A percentile compares a stretch with the other conserved stretches of the same genome.
Evolutionary conservation across 2,797 vertebrate species (phyloP).

Genomic region (Rallus crepitans): DNA sequence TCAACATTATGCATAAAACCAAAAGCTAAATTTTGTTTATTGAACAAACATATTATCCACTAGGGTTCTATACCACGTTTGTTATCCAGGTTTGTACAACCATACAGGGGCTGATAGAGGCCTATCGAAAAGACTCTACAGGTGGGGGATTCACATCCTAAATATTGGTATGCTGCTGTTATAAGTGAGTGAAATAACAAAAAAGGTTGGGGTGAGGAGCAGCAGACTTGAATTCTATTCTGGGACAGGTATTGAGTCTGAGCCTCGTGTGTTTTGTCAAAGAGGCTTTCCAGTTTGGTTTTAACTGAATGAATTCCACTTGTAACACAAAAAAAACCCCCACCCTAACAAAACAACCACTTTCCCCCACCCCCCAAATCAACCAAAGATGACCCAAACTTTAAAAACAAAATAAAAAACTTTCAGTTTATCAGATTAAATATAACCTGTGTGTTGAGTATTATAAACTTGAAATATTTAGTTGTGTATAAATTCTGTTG

Average conservation of each 20-base stretch:
- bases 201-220: not conserved
- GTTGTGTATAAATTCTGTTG: not conserved
- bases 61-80: not conserved
- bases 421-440: not conserved
- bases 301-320: not conserved
- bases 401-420: not conserved
- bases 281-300: not conserved
- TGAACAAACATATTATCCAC: not conserved
- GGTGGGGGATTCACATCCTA: not conserved
- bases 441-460: not conserved
- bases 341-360: not conserved
- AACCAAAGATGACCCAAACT: accelerated
- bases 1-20: not conserved
- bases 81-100: not conserved
- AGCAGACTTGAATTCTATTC: not conserved
- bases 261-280: not conserved
- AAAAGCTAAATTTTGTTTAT: not conserved
- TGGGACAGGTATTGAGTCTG: not conserved
- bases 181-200: not conserved
- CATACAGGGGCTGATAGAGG: not conserved
- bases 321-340: not conserved
- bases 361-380: not conserved
- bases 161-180: not conserved
- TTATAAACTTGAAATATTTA: not conserved
- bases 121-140: not conserved